Base-by-base conservation (phyloP, 1,140 invertebrate genomes). In the Eciton burchellii region DNA sequence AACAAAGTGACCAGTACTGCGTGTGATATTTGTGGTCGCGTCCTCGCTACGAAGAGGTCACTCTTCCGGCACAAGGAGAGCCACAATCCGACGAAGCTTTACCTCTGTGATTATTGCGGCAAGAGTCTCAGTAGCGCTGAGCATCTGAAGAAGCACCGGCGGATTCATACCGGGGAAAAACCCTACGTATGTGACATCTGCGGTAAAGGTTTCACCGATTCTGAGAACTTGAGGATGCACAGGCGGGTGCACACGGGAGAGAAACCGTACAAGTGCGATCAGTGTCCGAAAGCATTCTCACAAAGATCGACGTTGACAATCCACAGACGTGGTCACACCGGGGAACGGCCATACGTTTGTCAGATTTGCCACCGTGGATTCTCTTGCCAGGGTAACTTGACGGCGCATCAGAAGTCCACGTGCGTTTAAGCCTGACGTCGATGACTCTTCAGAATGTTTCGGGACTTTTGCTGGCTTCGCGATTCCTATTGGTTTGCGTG, bases 81-180 rank as follows among this genome's bases (percentile, higher is more conserved):
- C 12, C 96, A 96, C 91, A 94, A 95, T 41, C 96, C 95, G 1
- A 95, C 95, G 49, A 94, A 95, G 74, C 94, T 95, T 45, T 95
- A 95, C 90, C 92, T 96, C 0, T 97, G 96, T 92, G 95, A 96
- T 86, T 95, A 97, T 43, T 98, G 97, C 92, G 96, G 96, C 16
- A 98, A 98, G 93, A 95, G 96, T 71, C 95, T 98, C 54, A 95
- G 95, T 24, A 95, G 95, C 54, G 94, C 95, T 3, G 96, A 96
- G 71, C 96, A 96, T 81, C 93, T 97, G 63, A 97, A 96, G 90
- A 96, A 96, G 88, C 96, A 97, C 86, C 91, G 95, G 35, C 92
- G 96, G 24, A 96, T 96, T 26, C 97, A 97, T 84, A 96, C 95
- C 0, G 96, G 96, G 0, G 96, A 97, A 83, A 97, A 97, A 66